Base-by-base conservation (phyloP, 1,140 invertebrate species). In the Radopholus similis region DNA sequence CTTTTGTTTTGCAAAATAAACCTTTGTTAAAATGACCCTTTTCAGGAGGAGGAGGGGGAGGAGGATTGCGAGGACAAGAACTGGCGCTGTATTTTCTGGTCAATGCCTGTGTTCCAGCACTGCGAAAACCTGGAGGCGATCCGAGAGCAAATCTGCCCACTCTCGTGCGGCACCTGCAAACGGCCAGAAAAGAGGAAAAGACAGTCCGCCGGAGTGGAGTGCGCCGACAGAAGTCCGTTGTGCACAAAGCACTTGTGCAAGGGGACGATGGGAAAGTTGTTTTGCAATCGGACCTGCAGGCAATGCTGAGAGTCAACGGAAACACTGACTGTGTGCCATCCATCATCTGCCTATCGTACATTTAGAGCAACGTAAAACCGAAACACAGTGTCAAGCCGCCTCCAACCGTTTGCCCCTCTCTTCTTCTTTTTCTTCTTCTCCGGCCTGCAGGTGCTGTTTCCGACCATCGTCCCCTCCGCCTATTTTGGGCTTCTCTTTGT, bases 111-210 rank as follows among this genome's bases (percentile, higher is more conserved):
- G 23, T 72, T 78, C 32, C 64, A 64, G 13, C 75, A 78, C 42
- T 78, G 77, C 28, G 73, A 75, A 28, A 38, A 64, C 28, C 79
- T 58, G 54, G 72, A 68, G 30, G 71, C 73, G 28, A 68, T 78
- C 26, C 53, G 76, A 28, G 40, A 65, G 21, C 47, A 71, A 35
- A 77, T 80, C 30, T 78, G 77, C 35, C 64, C 55, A 5, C 68
- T 49, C n/a, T 75, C 76, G 91, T 93, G 72, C 58, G 71, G 71
- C 13, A 70, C 47, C 15, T 74, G 72, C 58, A 32, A 55, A 9
- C 23, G 64, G 21, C 57, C 55, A 15, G 26, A 38, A 26, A 26
- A 18, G 42, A 2, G 34, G 56, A 26, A 4, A 58, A n/a, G n/a
- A 18, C 2, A 40, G 44, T 9, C 2, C 32, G 49, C 9, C 21